Percentiles rank a stretch among this genome's conserved stretches.
Conservation (phyloP, 1,140 invertebrate species). For the Dolichoris vasculosae region DNA sequence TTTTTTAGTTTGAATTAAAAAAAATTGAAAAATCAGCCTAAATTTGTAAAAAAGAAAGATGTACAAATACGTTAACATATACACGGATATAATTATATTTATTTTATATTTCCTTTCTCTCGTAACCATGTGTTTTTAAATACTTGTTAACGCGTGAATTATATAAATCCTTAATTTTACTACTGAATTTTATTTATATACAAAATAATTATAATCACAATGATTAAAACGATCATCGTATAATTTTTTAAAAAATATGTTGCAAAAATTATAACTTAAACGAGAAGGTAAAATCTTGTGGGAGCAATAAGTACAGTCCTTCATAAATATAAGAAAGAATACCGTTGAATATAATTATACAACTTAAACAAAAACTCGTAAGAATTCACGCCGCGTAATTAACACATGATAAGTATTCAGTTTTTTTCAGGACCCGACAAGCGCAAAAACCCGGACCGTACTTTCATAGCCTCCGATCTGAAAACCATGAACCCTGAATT, state of each 20-base stretch:
- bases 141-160: neutral
- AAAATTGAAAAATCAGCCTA: too few relatives aligned
- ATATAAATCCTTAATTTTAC: neutral
- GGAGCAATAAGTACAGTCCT: neutral
- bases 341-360: slow-evolving; percentile 9
- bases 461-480: slow-evolving; percentile 8
- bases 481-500: slow-evolving; percentile 31
- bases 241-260: neutral
- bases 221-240: neutral
- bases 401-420: slow-evolving; percentile 26
- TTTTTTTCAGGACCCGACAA: neutral
- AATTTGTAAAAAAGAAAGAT: too few relatives aligned
- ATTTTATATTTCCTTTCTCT: neutral
- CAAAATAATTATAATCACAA: neutral
- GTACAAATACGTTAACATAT: too few relatives aligned
- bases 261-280: neutral
- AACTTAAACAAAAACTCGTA: slow-evolving; percentile 12
- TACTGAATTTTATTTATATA: neutral
- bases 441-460: neutral
- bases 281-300: neutral
- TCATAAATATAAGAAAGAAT: slow-evolving; percentile 9
- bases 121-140: neutral
- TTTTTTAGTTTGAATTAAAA: too few relatives aligned
- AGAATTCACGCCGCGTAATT: slow-evolving; percentile 24
- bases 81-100: too few relatives aligned